Evolutionary conservation across 2,113 vertebrate genomes (phyloP), one percentile per base, ranked within the genome.

Genomic region (Malurus alboscapulatus): DNA sequence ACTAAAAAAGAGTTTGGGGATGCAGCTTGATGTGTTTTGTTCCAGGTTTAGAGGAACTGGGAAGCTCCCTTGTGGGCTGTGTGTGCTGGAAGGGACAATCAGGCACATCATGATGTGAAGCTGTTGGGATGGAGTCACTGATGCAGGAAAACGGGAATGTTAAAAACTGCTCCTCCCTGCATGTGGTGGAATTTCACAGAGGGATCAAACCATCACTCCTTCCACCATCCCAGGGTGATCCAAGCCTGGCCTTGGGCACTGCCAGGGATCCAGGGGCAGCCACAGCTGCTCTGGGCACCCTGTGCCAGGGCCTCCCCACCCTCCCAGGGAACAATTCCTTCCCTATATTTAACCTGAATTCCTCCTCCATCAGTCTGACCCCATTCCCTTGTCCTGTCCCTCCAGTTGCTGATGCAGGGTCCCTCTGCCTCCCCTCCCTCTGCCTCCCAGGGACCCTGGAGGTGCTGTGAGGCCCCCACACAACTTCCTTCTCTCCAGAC

Each of bases 151-250:
- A 27, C 2, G 25, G 24, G 14, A 9, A 1, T 3, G 0, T 42
- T 87, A 34, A 22, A 62, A 67, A 5, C 58, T 47, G 3, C 17
- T 51, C 47, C 21, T 50, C n/a, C 18, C n/a, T 77, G 47, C 17
- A 0, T 4, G 6, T 29, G 25, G 8, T 65, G 50, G 26, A 14
- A 44, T 76, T 76, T 44, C 36, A n/a, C 36, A 50, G 72, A 42
- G 12, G 32, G 40, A 51, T 63, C 15, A 26, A 26, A 40, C 3
- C 1, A 1, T 36, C 51, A 85, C 12, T 21, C 14, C 45, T 88
- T 20, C 53, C 53, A 24, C 45, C 4, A 0, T 14, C 24, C 27
- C 76, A 66, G 58, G 20, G 0, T 38, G 36, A 12, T 80, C 15
- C 34, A 1, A 8, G 1, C 59, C 32, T 51, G 59, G 36, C 44